Evolutionary conservation across 2,888 invertebrate species (phyloP), one percentile per base, ranked within the genome.

Genomic region (Polymixis lichenea): DNA sequence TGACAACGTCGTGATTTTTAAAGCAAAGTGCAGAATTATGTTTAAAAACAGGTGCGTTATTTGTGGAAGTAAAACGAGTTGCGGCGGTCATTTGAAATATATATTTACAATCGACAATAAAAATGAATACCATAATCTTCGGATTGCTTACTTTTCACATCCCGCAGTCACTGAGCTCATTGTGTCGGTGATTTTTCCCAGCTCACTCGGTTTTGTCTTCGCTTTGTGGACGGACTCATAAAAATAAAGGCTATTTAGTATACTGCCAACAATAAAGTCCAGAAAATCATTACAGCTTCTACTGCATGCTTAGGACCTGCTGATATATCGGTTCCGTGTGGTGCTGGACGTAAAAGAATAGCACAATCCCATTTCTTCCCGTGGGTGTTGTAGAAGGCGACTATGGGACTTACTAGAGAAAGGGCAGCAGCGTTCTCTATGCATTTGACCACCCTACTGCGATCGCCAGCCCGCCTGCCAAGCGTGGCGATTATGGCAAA

Each of bases 1-100:
- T 72, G 61, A 67, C 73, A 74, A 60, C 55, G 22, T 38, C 61
- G 65, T 71, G 65, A 85, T 76, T 85, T 75, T 73, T 68, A 43
- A 73, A 82, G 43, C 61, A 46, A 85, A 85, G 83, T 82, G 83
- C 83, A 82, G 72, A 83, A 85, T 55, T 69, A 72, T 83, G 83
- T 83, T 80, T 74, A 43, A 81, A 69, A 82, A 68, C 77, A 66
- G 65, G n/a, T 62, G 68, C 68, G 46, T 72, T 83, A 72, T 83
- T 83, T 83, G 83, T 77, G 49, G 15, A 79, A 74, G 73, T 67
- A 77, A 83, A 83, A 77, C 73, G 58, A 68, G 83, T 64, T 72
- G 70, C 55, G 58, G 62, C 65, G 71, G 28, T 61, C 66, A 56
- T 76, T 72, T 76, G 66, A 75, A 87, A 86, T 80, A 87, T 87